Conservation (phyloP, 2,797 vertebrate species). For the Helostoma temminkii region DNA sequence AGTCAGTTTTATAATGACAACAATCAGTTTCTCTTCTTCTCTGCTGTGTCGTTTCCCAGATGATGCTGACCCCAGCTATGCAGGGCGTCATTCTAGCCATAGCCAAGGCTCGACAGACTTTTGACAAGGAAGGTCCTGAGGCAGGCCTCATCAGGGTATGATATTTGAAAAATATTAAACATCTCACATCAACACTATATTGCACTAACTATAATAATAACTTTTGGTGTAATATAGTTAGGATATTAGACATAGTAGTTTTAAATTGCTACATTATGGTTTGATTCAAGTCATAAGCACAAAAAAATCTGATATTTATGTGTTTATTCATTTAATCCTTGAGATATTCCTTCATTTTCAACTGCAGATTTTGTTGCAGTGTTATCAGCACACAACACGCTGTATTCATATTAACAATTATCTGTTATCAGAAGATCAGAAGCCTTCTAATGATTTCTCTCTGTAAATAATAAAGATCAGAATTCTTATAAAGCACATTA, state of each 20-base stretch:
- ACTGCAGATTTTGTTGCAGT: not conserved
- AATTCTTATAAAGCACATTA: not conserved
- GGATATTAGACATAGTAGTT: no score
- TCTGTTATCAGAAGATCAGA: not conserved
- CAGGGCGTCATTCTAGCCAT: constrained; percentile 98
- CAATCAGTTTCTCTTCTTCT: not conserved
- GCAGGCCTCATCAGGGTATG: constrained; percentile 96
- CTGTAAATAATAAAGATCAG: not conserved
- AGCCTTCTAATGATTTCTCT: not conserved
- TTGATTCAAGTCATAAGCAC: not conserved
- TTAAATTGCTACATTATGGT: not conserved
- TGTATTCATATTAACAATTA: not conserved
- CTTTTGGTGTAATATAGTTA: no score
- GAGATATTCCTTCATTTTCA: not conserved
- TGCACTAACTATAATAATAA: not conserved
- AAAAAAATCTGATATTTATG: not conserved
- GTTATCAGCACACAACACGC: not conserved
- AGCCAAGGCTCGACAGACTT: constrained; percentile 93
- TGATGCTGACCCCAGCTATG: constrained; percentile 99
- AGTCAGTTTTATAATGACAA: not conserved
- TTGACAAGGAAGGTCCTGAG: constrained; percentile 96
- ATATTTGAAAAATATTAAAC: not conserved
- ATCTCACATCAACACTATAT: not conserved
- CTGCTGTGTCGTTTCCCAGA: constrained; percentile 76
- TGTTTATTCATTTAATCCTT: not conserved